Evolutionary conservation across 1,140 invertebrate genomes (phyloP), one percentile per base, ranked within the genome.

Genomic region (Leptopilina boulardi): DNA sequence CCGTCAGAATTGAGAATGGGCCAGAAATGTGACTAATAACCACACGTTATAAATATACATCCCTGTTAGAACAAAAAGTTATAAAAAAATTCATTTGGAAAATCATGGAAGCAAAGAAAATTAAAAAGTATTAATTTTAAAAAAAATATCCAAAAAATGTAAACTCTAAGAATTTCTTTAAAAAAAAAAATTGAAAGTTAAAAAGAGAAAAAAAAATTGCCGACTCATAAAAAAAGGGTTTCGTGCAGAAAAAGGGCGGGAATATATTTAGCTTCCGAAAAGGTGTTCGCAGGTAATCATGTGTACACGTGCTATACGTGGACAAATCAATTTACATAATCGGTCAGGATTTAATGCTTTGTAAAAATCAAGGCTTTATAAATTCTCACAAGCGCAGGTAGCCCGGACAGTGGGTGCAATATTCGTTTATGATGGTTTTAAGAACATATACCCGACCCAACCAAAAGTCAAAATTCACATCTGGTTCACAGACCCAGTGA

Each of bases 401-500:
- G 13, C 10, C 21, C 9, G 19, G 1, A 19, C 21, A 59, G 18
- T 10, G n/a, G 6, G 23, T 13, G 56, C 11, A 26, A 30, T 66
- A 30, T 66, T 66, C 59, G 21, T 66, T 66, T 66, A 66, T 23
- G 26, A 66, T 9, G 11, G 6, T 34, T 66, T 66, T 5, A 13
- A 30, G 2, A 30, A 30, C 2, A 30, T 30, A 30, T 26, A 15
- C 21, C 56, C 21, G 56, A 26, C n/a, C n/a, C 56, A 66, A 11
- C 9, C 23, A 66, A 66, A 66, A 66, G 8, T 30, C 26, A 66
- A 76, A 76, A 51, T 73, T 8, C 71, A 82, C 86, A 87, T 87
- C 84, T 87, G 86, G 86, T 51, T 73, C 74, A 75, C 86, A 87
- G 86, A 85, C 79, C 77, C 23, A 70, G 71, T 77, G 79, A 41